phyloP scores from a whole-genome alignment of 2,113 vertebrate species.

The Cynopterus brachyotis region DNA sequence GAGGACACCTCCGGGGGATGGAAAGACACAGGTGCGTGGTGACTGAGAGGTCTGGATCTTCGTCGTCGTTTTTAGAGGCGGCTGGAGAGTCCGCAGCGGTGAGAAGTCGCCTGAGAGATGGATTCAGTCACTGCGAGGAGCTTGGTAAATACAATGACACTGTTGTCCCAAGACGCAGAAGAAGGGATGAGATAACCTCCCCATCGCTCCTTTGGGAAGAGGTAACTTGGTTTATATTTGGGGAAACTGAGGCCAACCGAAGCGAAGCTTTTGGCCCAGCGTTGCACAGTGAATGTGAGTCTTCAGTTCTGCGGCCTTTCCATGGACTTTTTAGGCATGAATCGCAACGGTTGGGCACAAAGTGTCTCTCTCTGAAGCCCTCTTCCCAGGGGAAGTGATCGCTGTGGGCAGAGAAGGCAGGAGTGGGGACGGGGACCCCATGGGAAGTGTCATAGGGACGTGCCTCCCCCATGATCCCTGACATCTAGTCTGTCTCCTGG shows the following conservation, averaged over 20 bases:
- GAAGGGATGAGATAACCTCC: neutral
- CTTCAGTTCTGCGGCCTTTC: neutral
- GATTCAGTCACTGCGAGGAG: neutral
- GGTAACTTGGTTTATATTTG: neutral
- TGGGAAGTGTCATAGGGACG: neutral
- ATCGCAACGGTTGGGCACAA: neutral
- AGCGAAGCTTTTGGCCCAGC: neutral
- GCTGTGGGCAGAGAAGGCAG: neutral
- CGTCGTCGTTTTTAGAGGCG: neutral
- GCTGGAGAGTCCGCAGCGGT: neutral
- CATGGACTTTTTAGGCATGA: neutral
- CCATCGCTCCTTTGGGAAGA: neutral
- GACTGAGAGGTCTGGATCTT: neutral
- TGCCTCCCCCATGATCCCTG: accelerated
- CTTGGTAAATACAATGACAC: neutral
- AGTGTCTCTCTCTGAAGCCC: neutral
- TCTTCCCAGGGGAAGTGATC: neutral
- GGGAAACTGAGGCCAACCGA: neutral
- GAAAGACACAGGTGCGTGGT: neutral
- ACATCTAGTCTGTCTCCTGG: neutral
- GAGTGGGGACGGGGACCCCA: neutral
- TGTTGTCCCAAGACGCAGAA: neutral
- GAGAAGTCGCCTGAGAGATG: neutral
- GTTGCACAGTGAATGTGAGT: neutral
- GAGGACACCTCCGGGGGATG: no score